Evolutionary conservation across 1,140 invertebrate genomes (phyloP), one percentile per base, ranked within the genome.

Genomic region (Drosophila rufa): DNA sequence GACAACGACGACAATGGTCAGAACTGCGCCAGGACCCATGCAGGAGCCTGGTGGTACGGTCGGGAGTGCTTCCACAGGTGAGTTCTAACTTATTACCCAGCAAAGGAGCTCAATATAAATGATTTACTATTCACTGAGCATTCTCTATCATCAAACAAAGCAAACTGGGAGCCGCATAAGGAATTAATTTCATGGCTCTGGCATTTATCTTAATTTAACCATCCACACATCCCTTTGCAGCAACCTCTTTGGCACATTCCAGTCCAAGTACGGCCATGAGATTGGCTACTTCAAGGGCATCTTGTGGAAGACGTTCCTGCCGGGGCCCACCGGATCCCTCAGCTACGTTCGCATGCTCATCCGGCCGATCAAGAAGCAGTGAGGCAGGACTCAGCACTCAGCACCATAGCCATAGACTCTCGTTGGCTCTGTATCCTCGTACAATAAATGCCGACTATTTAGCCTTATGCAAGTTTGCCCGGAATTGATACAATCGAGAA

Each of bases 1-100:
- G 96, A 97, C 85, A 95, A 96, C 80, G 96, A 97, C 75, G 94
- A 94, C 15, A 95, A 95, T 91, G 94, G 93, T 33, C 95, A 96
- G 56, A 95, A 95, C 53, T 97, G 96, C 91, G 96, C 96, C 0
- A 80, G 94, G 19, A 93, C 94, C 25, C 95, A 95, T 50, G 92
- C 93, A 2, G 95, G 95, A 2, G 95, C 94, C 12, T 96, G 95
- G 94, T 96, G 95, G 95, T 96, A 95, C 76, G 94, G 94, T 53
- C 68, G 94, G 64, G 80, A 91, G 40, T 93, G 92, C 11, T 64
- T 91, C 3, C 60, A 86, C 9, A 83, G 82, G 85, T 91, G 27
- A 53, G 46, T 36, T n/a, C n/a, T n/a, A n/a, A n/a, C n/a, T n/a
- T n/a, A n/a, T n/a, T n/a, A n/a, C n/a, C n/a, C n/a, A n/a, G n/a